A percentile compares a stretch with the other conserved stretches of the same genome.
phyloP scores from a whole-genome alignment of 2,113 vertebrate genomes.

The Pristiophorus japonicus region DNA sequence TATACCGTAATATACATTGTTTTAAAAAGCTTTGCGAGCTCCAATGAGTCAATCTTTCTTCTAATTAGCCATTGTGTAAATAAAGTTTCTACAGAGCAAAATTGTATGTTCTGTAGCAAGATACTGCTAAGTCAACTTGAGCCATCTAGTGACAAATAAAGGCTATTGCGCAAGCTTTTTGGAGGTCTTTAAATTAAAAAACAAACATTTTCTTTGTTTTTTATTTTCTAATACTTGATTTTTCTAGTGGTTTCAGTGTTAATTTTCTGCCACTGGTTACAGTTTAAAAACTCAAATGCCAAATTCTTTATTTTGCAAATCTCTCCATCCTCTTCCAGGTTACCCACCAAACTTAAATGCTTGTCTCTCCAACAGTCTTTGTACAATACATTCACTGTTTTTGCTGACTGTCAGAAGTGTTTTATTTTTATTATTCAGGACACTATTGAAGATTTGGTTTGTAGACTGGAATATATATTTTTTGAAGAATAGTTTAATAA shows the following conservation, averaged over 20 bases:
- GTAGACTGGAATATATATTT: not conserved
- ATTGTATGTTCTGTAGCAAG: not conserved
- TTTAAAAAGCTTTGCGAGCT: no score
- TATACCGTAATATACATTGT: not conserved
- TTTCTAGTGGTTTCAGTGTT: not conserved
- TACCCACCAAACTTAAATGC: constrained; percentile 1
- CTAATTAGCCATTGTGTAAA: not conserved
- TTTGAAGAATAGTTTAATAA: not conserved
- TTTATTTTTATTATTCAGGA: no score
- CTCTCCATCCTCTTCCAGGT: not conserved
- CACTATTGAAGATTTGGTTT: not conserved
- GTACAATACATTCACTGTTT: not conserved
- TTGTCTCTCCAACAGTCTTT: not conserved
- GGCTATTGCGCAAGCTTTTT: not conserved
- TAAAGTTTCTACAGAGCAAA: not conserved
- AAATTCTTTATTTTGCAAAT: not conserved
- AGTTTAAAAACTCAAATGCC: not conserved
- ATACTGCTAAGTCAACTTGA: not conserved
- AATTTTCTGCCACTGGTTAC: not conserved
- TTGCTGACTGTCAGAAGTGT: not conserved
- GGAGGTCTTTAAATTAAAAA: not conserved
- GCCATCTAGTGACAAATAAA: not conserved
- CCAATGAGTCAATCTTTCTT: not conserved
- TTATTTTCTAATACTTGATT: not conserved
- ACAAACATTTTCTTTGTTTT: not conserved